These are phyloP conservation scores for Scartelaos histophorus DNA, from an alignment of 2,113 vertebrate genomes.

Conservation along the genomic window DNA sequence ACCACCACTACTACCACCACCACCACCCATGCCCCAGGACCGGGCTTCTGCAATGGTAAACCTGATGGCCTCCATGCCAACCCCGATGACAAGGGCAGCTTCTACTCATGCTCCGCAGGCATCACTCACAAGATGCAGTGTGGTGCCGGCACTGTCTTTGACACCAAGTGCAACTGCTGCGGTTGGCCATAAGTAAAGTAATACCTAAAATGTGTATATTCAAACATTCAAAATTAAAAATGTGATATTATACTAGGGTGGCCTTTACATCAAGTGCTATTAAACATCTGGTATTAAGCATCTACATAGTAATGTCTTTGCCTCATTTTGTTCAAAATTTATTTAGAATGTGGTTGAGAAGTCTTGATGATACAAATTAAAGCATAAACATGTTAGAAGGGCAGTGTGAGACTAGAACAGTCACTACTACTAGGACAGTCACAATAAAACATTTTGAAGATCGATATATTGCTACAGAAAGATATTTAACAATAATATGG, in stretches of 20 bases:
- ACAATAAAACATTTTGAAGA: no score
- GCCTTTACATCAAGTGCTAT: not conserved
- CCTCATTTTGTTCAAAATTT: not conserved
- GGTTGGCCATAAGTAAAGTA: constrained; percentile 57
- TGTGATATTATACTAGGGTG: not conserved
- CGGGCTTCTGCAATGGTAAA: constrained; percentile 74
- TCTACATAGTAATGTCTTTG: not conserved
- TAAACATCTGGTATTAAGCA: not conserved
- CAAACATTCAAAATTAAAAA: not conserved
- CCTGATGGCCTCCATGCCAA: constrained; percentile 71
- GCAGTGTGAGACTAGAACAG: no score
- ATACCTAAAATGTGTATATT: not conserved
- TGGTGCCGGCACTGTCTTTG: constrained; percentile 58
- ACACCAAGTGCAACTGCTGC: constrained; percentile 72
- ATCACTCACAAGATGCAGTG: constrained; percentile 47
- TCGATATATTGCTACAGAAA: no score
- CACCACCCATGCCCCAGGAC: constrained; percentile 64
- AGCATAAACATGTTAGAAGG: not conserved
- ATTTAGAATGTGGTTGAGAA: not conserved
- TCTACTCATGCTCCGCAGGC: constrained; percentile 69
- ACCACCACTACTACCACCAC: constrained; percentile 46
- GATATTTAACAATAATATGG: no score
- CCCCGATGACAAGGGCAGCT: constrained; percentile 46
- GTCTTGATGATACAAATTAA: not conserved
- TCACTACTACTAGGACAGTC: no score